phyloP scores from a whole-genome alignment of 1,140 invertebrate species.

The Drosophila pseudoananassae region DNA sequence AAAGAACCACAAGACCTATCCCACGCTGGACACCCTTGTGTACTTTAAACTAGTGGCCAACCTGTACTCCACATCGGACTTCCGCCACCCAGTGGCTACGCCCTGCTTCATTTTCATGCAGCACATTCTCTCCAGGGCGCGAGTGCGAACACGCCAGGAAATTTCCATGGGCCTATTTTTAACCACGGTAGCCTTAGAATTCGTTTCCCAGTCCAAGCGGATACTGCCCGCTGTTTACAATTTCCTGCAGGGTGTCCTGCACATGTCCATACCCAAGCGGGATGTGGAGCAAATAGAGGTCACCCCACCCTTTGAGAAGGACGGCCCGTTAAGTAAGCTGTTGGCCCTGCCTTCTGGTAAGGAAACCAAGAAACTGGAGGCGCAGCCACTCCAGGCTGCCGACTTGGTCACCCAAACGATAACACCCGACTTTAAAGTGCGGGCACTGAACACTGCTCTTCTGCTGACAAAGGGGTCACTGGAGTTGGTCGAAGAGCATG shows the following conservation, averaged over 20 bases:
- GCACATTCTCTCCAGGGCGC: conserved; percentile 89
- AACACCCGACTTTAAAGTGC: conserved; percentile 87
- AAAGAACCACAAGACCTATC: conserved; percentile 87
- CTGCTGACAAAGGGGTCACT: conserved; percentile 86
- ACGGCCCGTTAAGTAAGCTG: conserved; percentile 81
- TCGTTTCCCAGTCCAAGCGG: conserved; percentile 91
- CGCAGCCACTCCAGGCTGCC: conserved; percentile 41
- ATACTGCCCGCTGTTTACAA: conserved; percentile 91
- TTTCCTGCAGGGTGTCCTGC: conserved; percentile 89
- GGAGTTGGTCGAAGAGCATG: conserved; percentile 85
- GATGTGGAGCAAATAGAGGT: conserved; percentile 86
- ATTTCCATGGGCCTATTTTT: conserved; percentile 92
- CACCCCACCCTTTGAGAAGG: conserved; percentile 87
- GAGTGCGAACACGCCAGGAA: conserved; percentile 87
- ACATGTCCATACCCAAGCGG: conserved; percentile 86
- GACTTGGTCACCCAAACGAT: conserved; percentile 70
- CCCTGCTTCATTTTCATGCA: conserved; percentile 93
- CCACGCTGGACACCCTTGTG: conserved; percentile 90
- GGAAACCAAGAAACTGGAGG: conserved; percentile 34
- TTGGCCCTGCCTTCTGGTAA: conserved; percentile 47
- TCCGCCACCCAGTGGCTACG: conserved; percentile 93
- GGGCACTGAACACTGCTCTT: conserved; percentile 85
- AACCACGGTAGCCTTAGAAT: conserved; percentile 90
- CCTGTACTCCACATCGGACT: conserved; percentile 95
- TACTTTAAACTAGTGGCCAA: conserved; percentile 91